A percentile compares a stretch with the other conserved stretches of the same genome.
Conservation (phyloP, 2,797 vertebrate species). For the Okamejei kenojei region DNA sequence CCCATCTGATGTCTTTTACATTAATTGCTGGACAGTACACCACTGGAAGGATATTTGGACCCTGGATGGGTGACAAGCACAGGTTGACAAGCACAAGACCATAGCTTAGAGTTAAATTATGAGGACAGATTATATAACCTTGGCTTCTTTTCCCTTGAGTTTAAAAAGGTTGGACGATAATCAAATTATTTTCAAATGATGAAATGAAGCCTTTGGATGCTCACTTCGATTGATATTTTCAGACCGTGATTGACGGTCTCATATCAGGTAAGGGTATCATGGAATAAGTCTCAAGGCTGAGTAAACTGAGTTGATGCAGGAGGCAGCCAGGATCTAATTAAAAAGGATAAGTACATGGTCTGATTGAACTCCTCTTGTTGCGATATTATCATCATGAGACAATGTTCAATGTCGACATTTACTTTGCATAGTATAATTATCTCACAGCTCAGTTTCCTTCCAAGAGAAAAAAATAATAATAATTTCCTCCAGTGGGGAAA, state of each 20-base stretch:
- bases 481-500: too few species aligned
- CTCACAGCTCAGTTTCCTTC: background rate
- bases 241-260: background rate
- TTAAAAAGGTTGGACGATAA: background rate
- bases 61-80: background rate
- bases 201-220: background rate
- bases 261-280: background rate
- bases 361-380: background rate
- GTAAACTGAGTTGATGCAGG: background rate
- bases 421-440: background rate
- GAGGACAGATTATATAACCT: background rate
- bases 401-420: background rate
- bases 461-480: too few species aligned
- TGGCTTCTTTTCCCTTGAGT: background rate
- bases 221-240: background rate
- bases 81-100: background rate
- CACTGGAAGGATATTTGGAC: background rate
- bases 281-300: background rate
- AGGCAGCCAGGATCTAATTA: background rate
- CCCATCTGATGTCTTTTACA: background rate
- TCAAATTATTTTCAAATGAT: background rate
- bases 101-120: background rate
- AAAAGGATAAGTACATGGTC: background rate
- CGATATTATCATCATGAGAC: background rate
- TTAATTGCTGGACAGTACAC: too few species aligned